phyloP scores from a whole-genome alignment of 2,113 vertebrate species.

The Sinosuthora webbiana region DNA sequence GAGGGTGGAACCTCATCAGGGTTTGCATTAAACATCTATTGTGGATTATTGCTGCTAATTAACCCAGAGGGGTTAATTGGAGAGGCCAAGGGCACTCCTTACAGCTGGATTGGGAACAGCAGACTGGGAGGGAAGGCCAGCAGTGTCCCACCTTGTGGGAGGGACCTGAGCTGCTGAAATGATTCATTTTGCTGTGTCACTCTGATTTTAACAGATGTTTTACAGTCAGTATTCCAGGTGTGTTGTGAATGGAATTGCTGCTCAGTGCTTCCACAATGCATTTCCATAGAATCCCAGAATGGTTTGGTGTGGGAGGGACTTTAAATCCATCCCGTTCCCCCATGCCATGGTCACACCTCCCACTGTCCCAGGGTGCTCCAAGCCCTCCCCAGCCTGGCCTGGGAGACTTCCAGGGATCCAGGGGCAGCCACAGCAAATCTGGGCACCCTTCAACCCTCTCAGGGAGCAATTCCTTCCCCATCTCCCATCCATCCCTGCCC shows the following conservation, averaged over 20 bases:
- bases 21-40: fast-evolving
- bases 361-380: fast-evolving
- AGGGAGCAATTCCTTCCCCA: background rate
- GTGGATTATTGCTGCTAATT: background rate
- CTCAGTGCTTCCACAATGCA: background rate
- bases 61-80: background rate
- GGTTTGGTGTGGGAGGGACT: background rate
- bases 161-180: background rate
- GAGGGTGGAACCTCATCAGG: background rate
- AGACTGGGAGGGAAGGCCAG: background rate
- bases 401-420: background rate
- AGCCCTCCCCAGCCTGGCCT: fast-evolving
- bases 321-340: fast-evolving
- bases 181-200: background rate
- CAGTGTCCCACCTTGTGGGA: background rate
- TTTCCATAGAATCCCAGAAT: background rate
- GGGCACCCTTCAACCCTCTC: background rate
- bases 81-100: fast-evolving
- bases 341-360: background rate
- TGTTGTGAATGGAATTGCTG: background rate
- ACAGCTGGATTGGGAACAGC: background rate
- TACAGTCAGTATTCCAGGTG: background rate
- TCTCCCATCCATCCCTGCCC: background rate
- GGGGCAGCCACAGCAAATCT: background rate
- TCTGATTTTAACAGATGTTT: background rate